These are phyloP conservation scores for Dasypus novemcinctus DNA, from an alignment of 2,113 vertebrate species.

Conservation along the genomic window DNA sequence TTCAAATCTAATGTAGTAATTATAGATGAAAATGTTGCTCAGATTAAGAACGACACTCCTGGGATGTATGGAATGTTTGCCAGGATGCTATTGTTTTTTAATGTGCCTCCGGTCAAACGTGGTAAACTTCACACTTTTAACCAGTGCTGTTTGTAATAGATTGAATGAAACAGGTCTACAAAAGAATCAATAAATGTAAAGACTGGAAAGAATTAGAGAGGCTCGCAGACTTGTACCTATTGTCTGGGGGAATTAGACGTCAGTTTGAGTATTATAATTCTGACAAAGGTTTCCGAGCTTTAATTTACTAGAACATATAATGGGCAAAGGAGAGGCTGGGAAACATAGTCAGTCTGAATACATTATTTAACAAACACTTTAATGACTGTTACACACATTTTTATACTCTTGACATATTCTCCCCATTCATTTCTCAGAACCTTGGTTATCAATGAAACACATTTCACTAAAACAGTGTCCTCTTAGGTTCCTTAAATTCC, in stretches of 20 bases:
- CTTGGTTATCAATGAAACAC: constrained; percentile 58
- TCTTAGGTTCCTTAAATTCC: constrained; percentile 37
- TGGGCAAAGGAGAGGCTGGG: constrained; percentile 78
- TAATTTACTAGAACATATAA: constrained; percentile 88
- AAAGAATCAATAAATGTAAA: constrained; percentile 90
- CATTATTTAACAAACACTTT: constrained; percentile 85
- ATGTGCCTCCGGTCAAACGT: constrained; percentile 81
- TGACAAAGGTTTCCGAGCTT: constrained; percentile 87
- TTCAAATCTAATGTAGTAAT: constrained; percentile 64
- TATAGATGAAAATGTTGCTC: constrained; percentile 57
- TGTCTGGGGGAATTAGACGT: constrained; percentile 89
- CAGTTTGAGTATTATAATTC: constrained; percentile 85
- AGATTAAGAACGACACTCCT: constrained; percentile 69
- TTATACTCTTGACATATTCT: constrained; percentile 67
- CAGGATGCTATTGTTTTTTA: constrained; percentile 72
- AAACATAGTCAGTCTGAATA: constrained; percentile 79
- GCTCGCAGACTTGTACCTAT: constrained; percentile 84
- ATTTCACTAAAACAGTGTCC: constrained; percentile 32
- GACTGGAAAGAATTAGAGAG: constrained; percentile 87
- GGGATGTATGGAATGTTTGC: not conserved
- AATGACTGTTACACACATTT: constrained; percentile 80
- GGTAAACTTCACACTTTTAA: constrained; percentile 86
- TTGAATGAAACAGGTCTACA: constrained; percentile 85
- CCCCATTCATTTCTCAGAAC: constrained; percentile 62
- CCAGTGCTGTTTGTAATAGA: constrained; percentile 82